phyloP scores from a whole-genome alignment of 2,797 vertebrate species.

The Sarcoramphus papa region DNA sequence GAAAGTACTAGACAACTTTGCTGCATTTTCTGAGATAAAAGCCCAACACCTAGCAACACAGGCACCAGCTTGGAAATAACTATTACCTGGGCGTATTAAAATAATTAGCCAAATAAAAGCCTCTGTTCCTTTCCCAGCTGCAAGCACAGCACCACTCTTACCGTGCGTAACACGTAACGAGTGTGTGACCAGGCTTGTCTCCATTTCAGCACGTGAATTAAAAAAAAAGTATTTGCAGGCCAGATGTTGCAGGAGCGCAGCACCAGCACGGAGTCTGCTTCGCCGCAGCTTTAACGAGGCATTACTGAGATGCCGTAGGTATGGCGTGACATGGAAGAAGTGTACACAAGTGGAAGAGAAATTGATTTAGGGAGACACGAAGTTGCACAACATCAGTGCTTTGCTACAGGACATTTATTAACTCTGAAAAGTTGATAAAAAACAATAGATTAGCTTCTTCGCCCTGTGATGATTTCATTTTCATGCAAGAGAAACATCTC shows the following conservation, averaged over 20 bases:
- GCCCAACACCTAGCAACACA: not conserved
- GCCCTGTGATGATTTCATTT: not conserved
- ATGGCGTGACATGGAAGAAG: not conserved
- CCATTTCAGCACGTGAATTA: not conserved
- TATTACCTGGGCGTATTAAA: not conserved
- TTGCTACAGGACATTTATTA: not conserved
- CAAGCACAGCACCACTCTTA: not conserved
- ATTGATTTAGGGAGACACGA: not conserved
- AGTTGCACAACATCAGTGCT: not conserved
- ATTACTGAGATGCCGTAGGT: not conserved
- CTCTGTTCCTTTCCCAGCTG: not conserved
- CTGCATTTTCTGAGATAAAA: not conserved
- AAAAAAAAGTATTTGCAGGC: not conserved
- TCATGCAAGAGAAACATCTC: not conserved
- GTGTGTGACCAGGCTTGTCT: not conserved
- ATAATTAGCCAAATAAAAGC: not conserved
- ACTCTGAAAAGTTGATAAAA: not conserved
- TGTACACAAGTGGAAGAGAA: not conserved
- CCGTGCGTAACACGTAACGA: accelerated
- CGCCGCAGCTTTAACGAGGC: not conserved
- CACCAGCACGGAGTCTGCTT: not conserved
- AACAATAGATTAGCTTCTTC: not conserved
- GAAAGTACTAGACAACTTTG: not conserved
- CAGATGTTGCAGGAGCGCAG: not conserved
- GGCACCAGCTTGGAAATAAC: not conserved